Conservation (phyloP, 2,888 invertebrate species). For the Euzophera pinguis region DNA sequence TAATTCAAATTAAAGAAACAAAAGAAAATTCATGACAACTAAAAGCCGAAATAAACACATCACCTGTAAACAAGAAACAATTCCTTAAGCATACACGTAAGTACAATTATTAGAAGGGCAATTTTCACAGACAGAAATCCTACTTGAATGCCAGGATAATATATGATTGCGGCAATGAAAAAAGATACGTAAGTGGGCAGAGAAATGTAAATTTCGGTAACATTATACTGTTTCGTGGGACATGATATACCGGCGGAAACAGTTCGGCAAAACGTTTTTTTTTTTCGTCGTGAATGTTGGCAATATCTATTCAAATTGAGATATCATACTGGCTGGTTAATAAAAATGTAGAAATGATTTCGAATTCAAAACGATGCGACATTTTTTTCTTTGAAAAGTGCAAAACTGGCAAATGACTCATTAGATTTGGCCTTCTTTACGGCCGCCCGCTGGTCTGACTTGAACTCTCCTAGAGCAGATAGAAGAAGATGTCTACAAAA, state of each 20-base stretch:
- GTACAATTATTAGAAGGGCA: background rate
- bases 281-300: constrained; percentile 16
- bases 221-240: constrained; percentile 20
- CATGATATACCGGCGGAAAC: constrained; percentile 32
- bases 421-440: too few relatives aligned
- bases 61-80: background rate
- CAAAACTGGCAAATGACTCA: too few relatives aligned
- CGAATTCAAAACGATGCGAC: too few relatives aligned
- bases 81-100: background rate
- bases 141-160: background rate
- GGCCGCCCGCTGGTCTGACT: too few relatives aligned
- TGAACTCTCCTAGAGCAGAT: too few relatives aligned
- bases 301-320: background rate
- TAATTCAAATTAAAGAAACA: too few relatives aligned
- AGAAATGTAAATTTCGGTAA: constrained; percentile 22
- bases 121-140: constrained; percentile 4
- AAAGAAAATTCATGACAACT: too few relatives aligned
- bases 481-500: too few relatives aligned
- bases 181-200: constrained; percentile 16
- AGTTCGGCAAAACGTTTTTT: constrained; percentile 32
- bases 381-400: too few relatives aligned
- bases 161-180: constrained; percentile 6
- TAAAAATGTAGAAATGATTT: too few relatives aligned
- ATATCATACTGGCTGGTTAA: too few relatives aligned
- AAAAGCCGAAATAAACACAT: too few relatives aligned